Conservation (phyloP, 2,797 vertebrate genomes). For the Oophaga sylvatica region DNA sequence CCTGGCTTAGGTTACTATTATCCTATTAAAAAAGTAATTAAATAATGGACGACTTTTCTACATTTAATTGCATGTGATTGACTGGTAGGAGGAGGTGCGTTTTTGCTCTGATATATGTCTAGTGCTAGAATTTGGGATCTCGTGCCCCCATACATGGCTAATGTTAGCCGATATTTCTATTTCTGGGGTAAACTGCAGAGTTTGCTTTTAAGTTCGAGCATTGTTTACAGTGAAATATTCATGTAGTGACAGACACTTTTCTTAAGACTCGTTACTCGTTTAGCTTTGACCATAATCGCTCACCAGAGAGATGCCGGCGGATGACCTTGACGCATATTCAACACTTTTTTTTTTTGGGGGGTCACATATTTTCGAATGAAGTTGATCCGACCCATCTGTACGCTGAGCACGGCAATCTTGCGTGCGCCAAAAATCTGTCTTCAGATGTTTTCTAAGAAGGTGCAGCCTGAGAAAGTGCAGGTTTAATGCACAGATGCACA, state of each 20-base stretch:
- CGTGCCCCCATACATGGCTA: not conserved
- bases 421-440: conserved; percentile 49
- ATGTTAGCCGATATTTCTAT: not conserved
- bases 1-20: not conserved
- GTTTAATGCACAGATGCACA: conserved; percentile 29
- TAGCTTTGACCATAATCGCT: conserved; percentile 27
- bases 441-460: conserved; percentile 49
- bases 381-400: conserved; percentile 36
- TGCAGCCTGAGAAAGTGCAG: conserved; percentile 53
- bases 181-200: not conserved
- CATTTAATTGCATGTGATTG: not conserved
- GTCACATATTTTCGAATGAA: conserved; percentile 15
- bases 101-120: not conserved
- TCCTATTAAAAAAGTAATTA: not conserved
- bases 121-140: not conserved
- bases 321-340: conserved; percentile 35
- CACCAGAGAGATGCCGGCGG: conserved; percentile 10
- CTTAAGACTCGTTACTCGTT: conserved; percentile 7
- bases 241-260: conserved; percentile 11
- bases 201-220: not conserved
- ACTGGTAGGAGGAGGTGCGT: not conserved
- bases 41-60: not conserved
- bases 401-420: not conserved
- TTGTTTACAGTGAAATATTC: conserved; percentile 26
- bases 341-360: conserved; percentile 33